These are phyloP conservation scores for Alcedo atthis DNA, from an alignment of 2,797 vertebrate genomes.

Conservation along the genomic window DNA sequence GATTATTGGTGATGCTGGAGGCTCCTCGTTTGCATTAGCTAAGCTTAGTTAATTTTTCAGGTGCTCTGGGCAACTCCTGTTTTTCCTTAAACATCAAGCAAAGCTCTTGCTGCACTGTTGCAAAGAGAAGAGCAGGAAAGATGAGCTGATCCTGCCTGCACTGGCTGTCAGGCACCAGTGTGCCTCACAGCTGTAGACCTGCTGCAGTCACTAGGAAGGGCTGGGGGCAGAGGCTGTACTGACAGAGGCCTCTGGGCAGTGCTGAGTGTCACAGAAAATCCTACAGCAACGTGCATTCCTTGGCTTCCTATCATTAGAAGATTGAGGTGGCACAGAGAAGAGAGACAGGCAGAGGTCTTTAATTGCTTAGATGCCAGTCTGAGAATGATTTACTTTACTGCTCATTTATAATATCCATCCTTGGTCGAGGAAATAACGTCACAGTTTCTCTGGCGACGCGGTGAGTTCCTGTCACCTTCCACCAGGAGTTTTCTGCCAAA, in stretches of 20 bases:
- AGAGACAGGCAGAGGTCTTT: not conserved
- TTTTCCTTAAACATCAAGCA: not conserved
- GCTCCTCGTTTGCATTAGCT: not conserved
- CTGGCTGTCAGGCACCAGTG: not conserved
- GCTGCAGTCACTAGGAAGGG: not conserved
- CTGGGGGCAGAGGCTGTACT: not conserved
- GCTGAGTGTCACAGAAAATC: not conserved
- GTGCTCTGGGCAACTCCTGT: not conserved
- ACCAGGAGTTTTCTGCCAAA: not conserved
- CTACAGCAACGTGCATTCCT: not conserved
- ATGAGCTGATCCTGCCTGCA: not conserved
- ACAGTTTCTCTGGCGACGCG: not conserved
- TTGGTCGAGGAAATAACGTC: not conserved
- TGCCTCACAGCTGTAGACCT: not conserved
- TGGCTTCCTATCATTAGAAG: not conserved
- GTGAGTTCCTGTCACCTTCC: not conserved
- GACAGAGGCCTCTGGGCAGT: not conserved
- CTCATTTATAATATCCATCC: not conserved
- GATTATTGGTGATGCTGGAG: not conserved
- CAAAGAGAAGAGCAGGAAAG: not conserved
- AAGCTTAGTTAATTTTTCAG: not conserved
- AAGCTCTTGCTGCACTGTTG: not conserved
- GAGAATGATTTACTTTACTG: not conserved
- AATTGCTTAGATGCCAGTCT: not conserved
- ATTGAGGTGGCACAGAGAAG: rapidly evolving